Conservation (phyloP, 1,140 invertebrate genomes). For the Polypedilum vanderplanki region DNA sequence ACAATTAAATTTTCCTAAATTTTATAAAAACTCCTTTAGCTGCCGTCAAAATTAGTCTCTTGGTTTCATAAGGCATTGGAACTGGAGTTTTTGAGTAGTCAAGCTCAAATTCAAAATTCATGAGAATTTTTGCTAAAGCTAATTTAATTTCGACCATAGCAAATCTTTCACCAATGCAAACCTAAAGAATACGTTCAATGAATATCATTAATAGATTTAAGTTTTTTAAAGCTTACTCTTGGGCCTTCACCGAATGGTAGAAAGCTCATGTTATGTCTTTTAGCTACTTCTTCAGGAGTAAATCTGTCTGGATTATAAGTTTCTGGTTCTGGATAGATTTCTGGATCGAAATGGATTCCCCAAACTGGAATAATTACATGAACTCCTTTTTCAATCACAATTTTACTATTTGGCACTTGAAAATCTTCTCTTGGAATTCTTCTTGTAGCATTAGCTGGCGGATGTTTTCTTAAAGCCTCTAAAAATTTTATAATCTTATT, state of each 20-base stretch:
- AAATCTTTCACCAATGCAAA: constrained; percentile 37
- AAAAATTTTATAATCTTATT: constrained; percentile 30
- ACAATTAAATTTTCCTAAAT: not conserved
- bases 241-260: constrained; percentile 67
- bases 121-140: constrained; percentile 36
- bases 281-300: constrained; percentile 44
- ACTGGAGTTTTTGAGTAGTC: not conserved
- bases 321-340: constrained; percentile 51
- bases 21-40: constrained; percentile 28
- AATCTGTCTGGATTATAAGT: constrained; percentile 57
- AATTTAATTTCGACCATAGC: constrained; percentile 46
- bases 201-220: no score
- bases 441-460: constrained; percentile 37
- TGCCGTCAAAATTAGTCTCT: not conserved
- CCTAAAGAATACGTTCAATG: constrained; percentile 32
- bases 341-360: constrained; percentile 48
- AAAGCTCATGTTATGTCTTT: constrained; percentile 50
- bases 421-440: constrained; percentile 38
- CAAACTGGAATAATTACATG: constrained; percentile 47
- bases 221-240: constrained; percentile 52
- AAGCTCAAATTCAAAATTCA: not conserved
- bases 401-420: constrained; percentile 38
- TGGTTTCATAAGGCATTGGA: not conserved
- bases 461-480: constrained; percentile 47
- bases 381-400: constrained; percentile 44